These are phyloP conservation scores for Anthopleura xanthogrammica DNA, from an alignment of 92 coral and sea anemone genomes.

Conservation along the genomic window DNA sequence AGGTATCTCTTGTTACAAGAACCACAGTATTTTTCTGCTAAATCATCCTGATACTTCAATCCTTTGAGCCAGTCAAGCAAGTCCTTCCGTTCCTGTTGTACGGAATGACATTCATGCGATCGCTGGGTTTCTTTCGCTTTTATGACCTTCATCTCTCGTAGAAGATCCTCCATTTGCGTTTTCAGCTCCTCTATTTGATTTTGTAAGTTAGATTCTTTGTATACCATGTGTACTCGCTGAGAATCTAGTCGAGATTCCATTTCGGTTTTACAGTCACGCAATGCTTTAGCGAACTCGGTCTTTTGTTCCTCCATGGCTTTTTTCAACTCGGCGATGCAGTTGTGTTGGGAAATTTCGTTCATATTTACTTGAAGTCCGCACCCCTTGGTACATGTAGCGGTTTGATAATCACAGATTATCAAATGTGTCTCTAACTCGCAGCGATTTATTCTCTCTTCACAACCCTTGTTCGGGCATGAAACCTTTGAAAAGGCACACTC, in stretches of 20 bases:
- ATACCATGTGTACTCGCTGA: slow-evolving; percentile 87
- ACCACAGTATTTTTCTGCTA: slow-evolving; percentile 77
- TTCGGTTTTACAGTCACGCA: slow-evolving; percentile 59
- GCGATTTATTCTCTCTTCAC: slow-evolving; percentile 63
- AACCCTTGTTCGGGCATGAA: slow-evolving; percentile 70
- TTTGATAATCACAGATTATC: slow-evolving; percentile 62
- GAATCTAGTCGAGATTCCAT: slow-evolving; percentile 75
- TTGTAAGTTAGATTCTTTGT: slow-evolving; percentile 78
- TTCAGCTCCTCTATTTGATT: slow-evolving; percentile 83
- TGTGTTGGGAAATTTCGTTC: slow-evolving; percentile 69
- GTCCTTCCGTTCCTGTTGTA: slow-evolving; percentile 64
- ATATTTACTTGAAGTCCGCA: slow-evolving; percentile 79
- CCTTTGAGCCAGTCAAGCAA: slow-evolving; percentile 78
- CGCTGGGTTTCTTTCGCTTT: slow-evolving; percentile 60
- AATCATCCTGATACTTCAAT: slow-evolving; percentile 81
- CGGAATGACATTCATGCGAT: slow-evolving; percentile 45
- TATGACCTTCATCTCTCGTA: slow-evolving; percentile 59
- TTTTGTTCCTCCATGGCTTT: slow-evolving; percentile 65
- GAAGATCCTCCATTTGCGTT: slow-evolving; percentile 56
- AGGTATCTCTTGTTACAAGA: slow-evolving; percentile 78
- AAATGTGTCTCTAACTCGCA: slow-evolving; percentile 73
- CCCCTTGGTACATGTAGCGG: slow-evolving; percentile 71
- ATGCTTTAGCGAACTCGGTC: slow-evolving; percentile 24
- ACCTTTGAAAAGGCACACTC: slow-evolving; percentile 75
- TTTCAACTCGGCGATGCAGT: slow-evolving; percentile 75